These are phyloP conservation scores for Omphaloscelis lunosa DNA, from an alignment of 2,888 invertebrate genomes.

Conservation along the genomic window DNA sequence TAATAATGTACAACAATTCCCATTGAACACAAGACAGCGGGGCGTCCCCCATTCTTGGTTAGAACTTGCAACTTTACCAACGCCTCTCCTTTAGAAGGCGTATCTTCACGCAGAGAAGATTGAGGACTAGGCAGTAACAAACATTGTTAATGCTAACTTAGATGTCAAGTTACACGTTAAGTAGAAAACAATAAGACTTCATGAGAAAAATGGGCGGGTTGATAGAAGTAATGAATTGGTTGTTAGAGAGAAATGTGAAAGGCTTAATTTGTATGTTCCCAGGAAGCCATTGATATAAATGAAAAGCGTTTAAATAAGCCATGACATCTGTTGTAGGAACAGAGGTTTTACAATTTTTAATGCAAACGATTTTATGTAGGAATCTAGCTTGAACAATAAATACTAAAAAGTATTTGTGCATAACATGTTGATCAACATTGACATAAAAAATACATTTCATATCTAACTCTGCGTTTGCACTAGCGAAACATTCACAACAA, in stretches of 20 bases:
- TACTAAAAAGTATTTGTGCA: background rate
- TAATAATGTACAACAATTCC: conserved; percentile 79
- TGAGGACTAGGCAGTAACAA: conserved; percentile 60
- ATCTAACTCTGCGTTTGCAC: too few species aligned
- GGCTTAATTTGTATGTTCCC: conserved; percentile 54
- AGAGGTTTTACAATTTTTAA: background rate
- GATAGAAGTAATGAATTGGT: conserved; percentile 51
- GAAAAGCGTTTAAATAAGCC: background rate
- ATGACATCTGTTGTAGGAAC: background rate
- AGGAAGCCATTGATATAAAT: conserved; percentile 22
- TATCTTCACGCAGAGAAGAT: conserved; percentile 81
- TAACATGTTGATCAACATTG: background rate
- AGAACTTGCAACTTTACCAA: conserved; percentile 46
- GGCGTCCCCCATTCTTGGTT: conserved; percentile 70
- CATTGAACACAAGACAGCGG: conserved; percentile 76
- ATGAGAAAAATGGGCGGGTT: conserved; percentile 75
- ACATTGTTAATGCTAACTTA: conserved; percentile 50
- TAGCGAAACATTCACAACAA: too few species aligned
- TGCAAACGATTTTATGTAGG: background rate
- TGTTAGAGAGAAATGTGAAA: conserved; percentile 56
- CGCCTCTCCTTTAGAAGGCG: conserved; percentile 67
- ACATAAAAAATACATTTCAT: background rate
- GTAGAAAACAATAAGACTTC: conserved; percentile 67
- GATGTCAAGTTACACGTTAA: conserved; percentile 63
- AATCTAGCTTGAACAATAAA: conserved; percentile 11